Percentiles rank a stretch among this genome's conserved stretches.
Conservation (phyloP, 2,113 vertebrate genomes). For the Phalacrocorax brasilianus region DNA sequence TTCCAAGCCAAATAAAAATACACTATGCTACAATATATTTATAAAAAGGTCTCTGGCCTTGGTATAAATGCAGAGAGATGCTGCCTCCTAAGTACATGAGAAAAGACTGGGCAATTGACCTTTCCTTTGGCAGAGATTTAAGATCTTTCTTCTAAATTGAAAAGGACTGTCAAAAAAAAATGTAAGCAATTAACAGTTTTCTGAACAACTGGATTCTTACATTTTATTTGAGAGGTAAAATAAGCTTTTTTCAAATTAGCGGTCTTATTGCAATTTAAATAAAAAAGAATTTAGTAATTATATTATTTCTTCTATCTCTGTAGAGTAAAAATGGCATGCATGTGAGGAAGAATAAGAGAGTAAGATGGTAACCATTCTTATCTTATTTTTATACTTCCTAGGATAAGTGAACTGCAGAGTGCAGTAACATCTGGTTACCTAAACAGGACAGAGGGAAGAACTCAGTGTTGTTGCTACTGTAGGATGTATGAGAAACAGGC, state of each 20-base stretch:
- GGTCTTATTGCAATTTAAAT: background rate
- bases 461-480: background rate
- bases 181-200: background rate
- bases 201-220: background rate
- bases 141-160: background rate
- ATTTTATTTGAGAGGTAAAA: background rate
- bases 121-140: background rate
- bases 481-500: background rate
- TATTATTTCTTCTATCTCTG: background rate
- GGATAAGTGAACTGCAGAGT: background rate
- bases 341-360: background rate
- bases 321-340: background rate
- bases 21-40: background rate
- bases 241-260: background rate
- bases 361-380: background rate
- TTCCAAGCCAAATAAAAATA: background rate
- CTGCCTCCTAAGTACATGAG: background rate
- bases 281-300: background rate
- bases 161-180: background rate
- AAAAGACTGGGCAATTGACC: background rate
- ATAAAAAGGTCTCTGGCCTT: background rate
- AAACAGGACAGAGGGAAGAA: background rate
- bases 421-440: background rate
- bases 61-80: background rate
- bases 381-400: background rate